Evolutionary conservation across 2,113 vertebrate species (phyloP).

Genomic region (Leptobrachium ailaonicum): DNA sequence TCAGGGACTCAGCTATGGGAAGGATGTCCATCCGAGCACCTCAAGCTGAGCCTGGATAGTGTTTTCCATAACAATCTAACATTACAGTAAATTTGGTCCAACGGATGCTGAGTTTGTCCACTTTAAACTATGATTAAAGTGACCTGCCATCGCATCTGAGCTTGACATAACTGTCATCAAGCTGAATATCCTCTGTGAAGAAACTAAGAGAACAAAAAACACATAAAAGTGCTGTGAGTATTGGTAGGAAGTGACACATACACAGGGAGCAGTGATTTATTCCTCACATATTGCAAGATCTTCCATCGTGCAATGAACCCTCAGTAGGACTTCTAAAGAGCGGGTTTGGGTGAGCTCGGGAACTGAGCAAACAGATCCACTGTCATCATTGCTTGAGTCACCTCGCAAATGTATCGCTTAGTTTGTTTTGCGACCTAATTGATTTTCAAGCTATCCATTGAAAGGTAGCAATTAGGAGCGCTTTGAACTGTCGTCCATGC

Average conservation of each 20-base stretch:
- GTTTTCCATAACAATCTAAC: no score
- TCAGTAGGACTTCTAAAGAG: constrained; percentile 1
- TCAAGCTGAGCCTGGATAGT: no score
- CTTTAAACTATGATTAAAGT: no score
- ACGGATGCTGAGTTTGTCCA: no score
- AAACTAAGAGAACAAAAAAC: no score
- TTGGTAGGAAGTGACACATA: neutral
- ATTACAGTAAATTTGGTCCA: no score
- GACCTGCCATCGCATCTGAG: no score
- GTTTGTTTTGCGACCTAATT: constrained; percentile 41
- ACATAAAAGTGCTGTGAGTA: neutral
- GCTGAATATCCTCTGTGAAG: no score
- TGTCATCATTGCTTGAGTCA: neutral
- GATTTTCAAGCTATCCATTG: constrained; percentile 34
- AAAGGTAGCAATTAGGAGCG: constrained; percentile 30
- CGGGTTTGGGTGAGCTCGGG: constrained; percentile 8
- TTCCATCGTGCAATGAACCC: neutral
- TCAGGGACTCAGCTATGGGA: no score
- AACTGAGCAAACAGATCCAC: constrained; percentile 16
- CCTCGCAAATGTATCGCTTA: constrained; percentile 43
- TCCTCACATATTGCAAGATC: neutral
- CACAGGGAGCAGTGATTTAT: neutral
- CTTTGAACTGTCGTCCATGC: constrained; percentile 17
- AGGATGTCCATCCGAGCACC: no score
- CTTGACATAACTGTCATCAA: no score